Evolutionary conservation across 1,140 invertebrate species (phyloP), one percentile per base, ranked within the genome.

Genomic region (Conopomorpha cramerella): DNA sequence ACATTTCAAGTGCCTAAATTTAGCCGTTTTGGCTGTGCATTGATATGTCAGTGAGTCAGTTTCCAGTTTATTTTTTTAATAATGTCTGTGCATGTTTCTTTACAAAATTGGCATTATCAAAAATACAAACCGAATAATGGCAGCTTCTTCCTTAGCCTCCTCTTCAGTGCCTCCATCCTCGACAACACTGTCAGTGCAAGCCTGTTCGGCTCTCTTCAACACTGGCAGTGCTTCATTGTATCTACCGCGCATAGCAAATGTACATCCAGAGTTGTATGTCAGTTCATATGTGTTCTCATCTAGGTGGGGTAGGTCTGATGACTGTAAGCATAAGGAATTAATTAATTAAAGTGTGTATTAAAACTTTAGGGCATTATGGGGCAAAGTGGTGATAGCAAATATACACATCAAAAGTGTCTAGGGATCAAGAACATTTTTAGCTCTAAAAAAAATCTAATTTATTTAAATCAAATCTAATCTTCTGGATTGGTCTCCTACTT

Each of bases 191-290:
- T 94, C 89, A 8, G 86, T 80, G 52, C 93, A 95, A 18, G 90
- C 67, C 44, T 87, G 90, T 61, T 97, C 95, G 29, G 94, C 91
- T 39, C 83, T 76, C 48, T 86, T 86, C 4, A 98, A 64, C 53
- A 93, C 90, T 12, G 86, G 85, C 43, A 93, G 84, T 1, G 94
- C 94, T 53, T 92, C 91, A 27, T 67, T 61, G 56, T 82, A 88
- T 43, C 86, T 83, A 2, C 85, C 86, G 29, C 82, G 77, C 42
- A 86, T 88, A 30, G 93, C 84, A 10, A 92, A 65, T 30, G 86
- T 82, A 63, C 93, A 95, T 3, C 92, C 92, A 23, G 85, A 82
- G 63, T 98, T 98, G 55, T 96, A 98, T 17, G 86, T 85, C 25
- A 96, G 61, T 65, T 98, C 96, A 72, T 96, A 98, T 0, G 88